A percentile compares a stretch with the other conserved stretches of the same genome.
Evolutionary conservation across 2,113 vertebrate genomes (phyloP).

Genomic region (Haplochromis burtoni): DNA sequence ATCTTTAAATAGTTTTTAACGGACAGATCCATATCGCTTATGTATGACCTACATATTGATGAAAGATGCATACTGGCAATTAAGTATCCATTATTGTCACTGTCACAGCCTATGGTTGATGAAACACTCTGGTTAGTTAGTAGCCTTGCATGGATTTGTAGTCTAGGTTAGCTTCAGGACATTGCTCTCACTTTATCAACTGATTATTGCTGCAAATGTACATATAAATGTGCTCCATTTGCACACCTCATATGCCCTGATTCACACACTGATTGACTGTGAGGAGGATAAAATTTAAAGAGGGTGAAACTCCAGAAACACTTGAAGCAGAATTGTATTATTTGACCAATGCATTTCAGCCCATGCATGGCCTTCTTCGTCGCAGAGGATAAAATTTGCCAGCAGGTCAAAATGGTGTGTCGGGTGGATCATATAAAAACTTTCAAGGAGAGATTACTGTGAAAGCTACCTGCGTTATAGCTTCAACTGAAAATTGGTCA

Average conservation of each 20-base stretch:
- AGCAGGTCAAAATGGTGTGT: not conserved
- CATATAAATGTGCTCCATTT: not conserved
- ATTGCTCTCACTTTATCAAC: not conserved
- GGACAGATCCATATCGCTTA: not conserved
- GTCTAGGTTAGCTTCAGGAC: not conserved
- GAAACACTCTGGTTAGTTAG: not conserved
- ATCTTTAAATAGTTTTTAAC: not conserved
- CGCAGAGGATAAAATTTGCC: rapidly evolving
- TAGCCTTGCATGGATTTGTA: not conserved
- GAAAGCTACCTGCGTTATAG: not conserved
- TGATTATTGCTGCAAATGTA: not conserved
- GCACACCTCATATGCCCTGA: not conserved
- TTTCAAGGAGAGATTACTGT: not conserved
- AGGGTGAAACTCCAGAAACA: not conserved
- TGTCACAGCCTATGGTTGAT: not conserved
- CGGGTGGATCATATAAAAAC: not conserved
- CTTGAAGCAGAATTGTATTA: not conserved
- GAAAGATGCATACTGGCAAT: not conserved
- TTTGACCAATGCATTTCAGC: not conserved
- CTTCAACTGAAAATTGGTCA: not conserved
- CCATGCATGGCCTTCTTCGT: not conserved
- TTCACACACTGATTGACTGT: not conserved
- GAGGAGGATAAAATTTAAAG: not conserved
- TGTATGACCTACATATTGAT: not conserved
- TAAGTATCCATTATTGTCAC: not conserved